Base-by-base conservation (phyloP, 2,888 invertebrate species). In the Cryptus viduatorius region DNA sequence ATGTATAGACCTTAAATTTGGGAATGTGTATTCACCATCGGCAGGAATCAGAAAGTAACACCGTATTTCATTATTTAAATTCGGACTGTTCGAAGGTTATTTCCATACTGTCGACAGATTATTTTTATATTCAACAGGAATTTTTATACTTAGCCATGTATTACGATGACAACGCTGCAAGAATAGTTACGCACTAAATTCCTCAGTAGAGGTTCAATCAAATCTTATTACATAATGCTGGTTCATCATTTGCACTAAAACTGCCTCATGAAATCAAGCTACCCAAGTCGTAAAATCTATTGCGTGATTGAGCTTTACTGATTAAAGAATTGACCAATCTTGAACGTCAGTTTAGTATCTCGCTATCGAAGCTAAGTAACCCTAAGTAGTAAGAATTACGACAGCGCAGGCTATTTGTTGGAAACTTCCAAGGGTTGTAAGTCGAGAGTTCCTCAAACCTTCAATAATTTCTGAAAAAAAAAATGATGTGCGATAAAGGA, bases 261-360 rank as follows among this genome's bases (percentile, higher is more conserved):
- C 12, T 29, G 59, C 14, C 59, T 61, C 59, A 14, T 61, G 5
- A 31, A 61, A 31, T 31, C 31, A 61, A 37, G 31, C 59, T 31
- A 7, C 14, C 29, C 59, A 4, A 31, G 31, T 14, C 31, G 24
- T 61, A 31, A 61, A 61, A 61, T 61, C 31, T 61, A 61, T 14
- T n/a, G 1, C 14, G 1, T 12, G 59, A 61, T 61, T 61, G 59
- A n/a, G 59, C 59, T 61, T 61, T 61, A 31, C 59, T 61, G 5
- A 61, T 29, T 31, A 61, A 31, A 61, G 5, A 61, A 61, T 61
- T 61, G 59, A 61, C 59, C 59, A 61, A 61, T 61, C 59, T 31
- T 29, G 2, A 31, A 31, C 7, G 31, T 61, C 1, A 14, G 7
- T 61, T 31, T 7, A 29, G 24, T 29, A 14, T 53, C 59, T 1